A percentile compares a stretch with the other conserved stretches of the same genome.
Conservation (phyloP, 2,113 vertebrate species). For the Oxyura jamaicensis region DNA sequence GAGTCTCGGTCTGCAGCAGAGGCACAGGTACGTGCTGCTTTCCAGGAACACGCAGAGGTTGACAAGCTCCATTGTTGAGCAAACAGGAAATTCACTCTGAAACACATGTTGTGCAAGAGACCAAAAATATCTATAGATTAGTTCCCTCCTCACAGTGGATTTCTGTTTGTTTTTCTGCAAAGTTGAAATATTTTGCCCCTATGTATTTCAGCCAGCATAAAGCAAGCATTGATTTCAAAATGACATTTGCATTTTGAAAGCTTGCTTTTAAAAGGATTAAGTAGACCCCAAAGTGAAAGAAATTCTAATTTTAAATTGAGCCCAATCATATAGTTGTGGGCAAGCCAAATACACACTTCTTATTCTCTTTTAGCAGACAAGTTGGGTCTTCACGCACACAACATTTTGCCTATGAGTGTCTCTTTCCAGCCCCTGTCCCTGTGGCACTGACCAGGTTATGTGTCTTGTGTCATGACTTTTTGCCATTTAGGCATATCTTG, state of each 20-base stretch:
- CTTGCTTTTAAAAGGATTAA: not conserved
- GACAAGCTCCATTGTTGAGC: not conserved
- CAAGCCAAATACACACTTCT: not conserved
- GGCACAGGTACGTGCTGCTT: not conserved
- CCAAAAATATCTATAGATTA: not conserved
- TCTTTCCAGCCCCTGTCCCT: not conserved
- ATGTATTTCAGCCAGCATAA: not conserved
- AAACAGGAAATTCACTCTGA: not conserved
- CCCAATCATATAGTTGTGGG: not conserved
- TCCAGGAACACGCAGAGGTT: not conserved
- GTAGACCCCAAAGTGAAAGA: not conserved
- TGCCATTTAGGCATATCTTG: not conserved
- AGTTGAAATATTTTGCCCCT: not conserved
- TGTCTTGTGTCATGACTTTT: not conserved
- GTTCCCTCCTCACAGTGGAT: not conserved
- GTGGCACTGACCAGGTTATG: not conserved
- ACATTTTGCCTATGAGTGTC: not conserved
- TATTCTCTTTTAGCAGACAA: not conserved
- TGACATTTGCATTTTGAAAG: not conserved
- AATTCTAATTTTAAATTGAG: not conserved
- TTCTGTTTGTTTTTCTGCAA: not conserved
- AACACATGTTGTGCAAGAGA: not conserved
- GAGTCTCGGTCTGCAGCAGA: not conserved
- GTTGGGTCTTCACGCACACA: not conserved
- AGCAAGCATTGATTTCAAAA: not conserved